A percentile compares a stretch with the other conserved stretches of the same genome.
Evolutionary conservation across 2,888 invertebrate species (phyloP).

Genomic region (Drosophila limbata): DNA sequence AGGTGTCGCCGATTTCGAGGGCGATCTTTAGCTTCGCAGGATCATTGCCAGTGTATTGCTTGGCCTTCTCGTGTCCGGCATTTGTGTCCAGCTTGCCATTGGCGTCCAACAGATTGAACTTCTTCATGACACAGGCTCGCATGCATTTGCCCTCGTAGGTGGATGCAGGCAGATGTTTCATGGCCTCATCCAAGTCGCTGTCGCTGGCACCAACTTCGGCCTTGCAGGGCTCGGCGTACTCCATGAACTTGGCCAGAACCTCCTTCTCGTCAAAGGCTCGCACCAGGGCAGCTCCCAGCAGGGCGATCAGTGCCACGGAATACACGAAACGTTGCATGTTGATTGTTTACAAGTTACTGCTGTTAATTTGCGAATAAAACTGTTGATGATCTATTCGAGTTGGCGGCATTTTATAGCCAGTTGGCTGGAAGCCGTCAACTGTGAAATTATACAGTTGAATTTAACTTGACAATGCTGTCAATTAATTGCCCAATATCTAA

Average conservation of each 20-base stretch:
- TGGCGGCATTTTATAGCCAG: constrained; percentile 55
- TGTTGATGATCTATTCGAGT: constrained; percentile 25
- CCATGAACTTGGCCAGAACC: constrained; percentile 61
- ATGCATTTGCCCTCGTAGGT: constrained; percentile 75
- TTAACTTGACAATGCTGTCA: constrained; percentile 28
- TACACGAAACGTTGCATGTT: constrained; percentile 52
- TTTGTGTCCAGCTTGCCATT: constrained; percentile 71
- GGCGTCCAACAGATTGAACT: constrained; percentile 56
- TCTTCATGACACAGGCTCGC: constrained; percentile 77
- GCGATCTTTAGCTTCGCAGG: constrained; percentile 64
- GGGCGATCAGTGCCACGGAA: constrained; percentile 27
- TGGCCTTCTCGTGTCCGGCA: constrained; percentile 60
- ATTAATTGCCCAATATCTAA: constrained; percentile 40
- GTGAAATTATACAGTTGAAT: constrained; percentile 74
- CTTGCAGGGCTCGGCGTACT: constrained; percentile 68
- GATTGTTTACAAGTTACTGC: constrained; percentile 1
- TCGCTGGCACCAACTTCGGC: constrained; percentile 75
- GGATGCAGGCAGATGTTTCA: constrained; percentile 59
- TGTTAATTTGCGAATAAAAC: constrained; percentile 34
- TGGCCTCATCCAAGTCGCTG: constrained; percentile 61
- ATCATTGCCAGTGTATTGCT: constrained; percentile 56
- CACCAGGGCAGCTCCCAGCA: constrained; percentile 48
- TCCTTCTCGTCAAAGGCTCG: constrained; percentile 63
- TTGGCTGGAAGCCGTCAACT: constrained; percentile 56
- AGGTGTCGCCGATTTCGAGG: constrained; percentile 65